A percentile compares a stretch with the other conserved stretches of the same genome.
Evolutionary conservation across 2,888 invertebrate species (phyloP).

Genomic region (Ichneumon xanthorius): DNA sequence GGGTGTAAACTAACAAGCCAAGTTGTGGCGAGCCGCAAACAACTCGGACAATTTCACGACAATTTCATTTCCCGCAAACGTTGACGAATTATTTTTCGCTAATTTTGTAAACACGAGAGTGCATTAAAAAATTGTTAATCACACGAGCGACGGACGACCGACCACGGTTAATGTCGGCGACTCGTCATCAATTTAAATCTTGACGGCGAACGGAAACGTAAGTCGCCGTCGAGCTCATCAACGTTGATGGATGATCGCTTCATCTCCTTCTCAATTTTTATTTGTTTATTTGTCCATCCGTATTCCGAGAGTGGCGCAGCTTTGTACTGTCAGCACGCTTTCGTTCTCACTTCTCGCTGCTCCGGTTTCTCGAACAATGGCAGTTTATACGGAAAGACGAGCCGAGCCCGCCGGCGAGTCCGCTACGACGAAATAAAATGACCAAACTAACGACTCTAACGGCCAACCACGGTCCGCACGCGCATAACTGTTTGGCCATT

Average conservation of each 20-base stretch:
- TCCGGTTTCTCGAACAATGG: constrained; percentile 13
- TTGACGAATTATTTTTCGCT: background rate
- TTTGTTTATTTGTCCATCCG: background rate
- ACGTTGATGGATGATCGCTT: constrained; percentile 58
- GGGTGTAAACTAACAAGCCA: background rate
- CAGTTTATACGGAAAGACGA: constrained; percentile 20
- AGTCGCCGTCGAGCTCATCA: constrained; percentile 51
- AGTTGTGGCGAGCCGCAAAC: background rate
- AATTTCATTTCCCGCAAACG: too few relatives aligned
- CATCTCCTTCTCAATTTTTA: constrained; percentile 30
- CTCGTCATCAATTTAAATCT: constrained; percentile 49
- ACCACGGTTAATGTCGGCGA: constrained; percentile 5
- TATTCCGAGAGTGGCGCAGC: constrained; percentile 26
- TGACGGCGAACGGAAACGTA: constrained; percentile 49
- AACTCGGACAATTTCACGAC: too few relatives aligned
- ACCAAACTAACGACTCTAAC: constrained; percentile 17
- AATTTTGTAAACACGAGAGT: background rate
- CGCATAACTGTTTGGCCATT: constrained; percentile 63
- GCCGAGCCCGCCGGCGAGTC: constrained; percentile 1
- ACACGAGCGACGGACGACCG: constrained; percentile 1
- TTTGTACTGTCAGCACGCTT: constrained; percentile 54
- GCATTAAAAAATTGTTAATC: background rate
- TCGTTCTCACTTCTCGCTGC: constrained; percentile 48
- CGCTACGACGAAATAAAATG: constrained; percentile 23
- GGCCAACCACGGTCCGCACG: constrained; percentile 5